Evolutionary conservation across 2,888 invertebrate species (phyloP).

Genomic region (Anodontia alba): DNA sequence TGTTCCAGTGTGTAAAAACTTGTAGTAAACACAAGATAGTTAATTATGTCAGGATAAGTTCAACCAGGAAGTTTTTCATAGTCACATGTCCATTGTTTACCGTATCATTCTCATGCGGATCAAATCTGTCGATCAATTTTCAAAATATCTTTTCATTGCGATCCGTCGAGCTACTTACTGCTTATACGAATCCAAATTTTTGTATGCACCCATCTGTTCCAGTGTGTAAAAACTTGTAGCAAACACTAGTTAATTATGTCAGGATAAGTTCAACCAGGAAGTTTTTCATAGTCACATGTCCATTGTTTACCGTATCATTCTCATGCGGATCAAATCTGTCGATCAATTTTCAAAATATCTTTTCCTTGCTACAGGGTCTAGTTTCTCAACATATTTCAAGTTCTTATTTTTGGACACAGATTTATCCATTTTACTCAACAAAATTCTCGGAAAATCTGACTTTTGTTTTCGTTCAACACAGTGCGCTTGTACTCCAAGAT

Average conservation of each 20-base stretch:
- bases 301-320: background rate
- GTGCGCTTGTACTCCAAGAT: no score
- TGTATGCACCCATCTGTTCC: slow-evolving; percentile 27
- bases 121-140: slow-evolving; percentile 23
- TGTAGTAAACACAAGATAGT: slow-evolving; percentile 27
- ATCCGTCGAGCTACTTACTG: no score
- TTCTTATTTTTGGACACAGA: no score
- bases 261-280: slow-evolving; percentile 39
- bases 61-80: slow-evolving; percentile 18
- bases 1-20: slow-evolving; percentile 40
- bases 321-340: slow-evolving; percentile 44
- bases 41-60: slow-evolving; percentile 39
- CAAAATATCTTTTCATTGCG: no score
- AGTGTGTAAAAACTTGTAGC: slow-evolving; percentile 33
- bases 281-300: background rate
- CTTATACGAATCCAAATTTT: no score
- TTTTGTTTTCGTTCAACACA: no score
- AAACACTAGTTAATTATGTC: slow-evolving; percentile 37
- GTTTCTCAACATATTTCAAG: no score
- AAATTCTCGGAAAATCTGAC: no score
- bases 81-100: slow-evolving; percentile 17
- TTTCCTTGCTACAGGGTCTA: no score
- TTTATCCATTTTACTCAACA: no score
- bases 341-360: no score
- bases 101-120: slow-evolving; percentile 31